Evolutionary conservation across 1,140 invertebrate genomes (phyloP).

Genomic region (Leptinotarsa defecta): DNA sequence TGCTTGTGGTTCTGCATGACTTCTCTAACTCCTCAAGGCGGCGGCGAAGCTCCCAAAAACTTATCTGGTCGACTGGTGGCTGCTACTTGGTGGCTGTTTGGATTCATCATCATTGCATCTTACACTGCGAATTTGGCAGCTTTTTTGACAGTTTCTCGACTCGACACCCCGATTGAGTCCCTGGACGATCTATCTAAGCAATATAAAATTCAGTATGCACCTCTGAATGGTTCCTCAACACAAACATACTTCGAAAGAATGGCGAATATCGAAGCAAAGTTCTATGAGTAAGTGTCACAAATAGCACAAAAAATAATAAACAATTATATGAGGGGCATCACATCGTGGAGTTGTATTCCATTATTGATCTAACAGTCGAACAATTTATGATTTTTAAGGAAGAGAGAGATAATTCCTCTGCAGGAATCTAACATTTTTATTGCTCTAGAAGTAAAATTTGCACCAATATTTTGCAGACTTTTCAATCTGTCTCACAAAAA

Average conservation of each 20-base stretch:
- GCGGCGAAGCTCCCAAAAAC: slow-evolving; percentile 95
- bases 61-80: slow-evolving; percentile 89
- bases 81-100: slow-evolving; percentile 97
- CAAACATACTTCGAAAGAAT: slow-evolving; percentile 95
- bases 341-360: no score
- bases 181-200: slow-evolving; percentile 92
- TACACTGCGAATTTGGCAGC: slow-evolving; percentile 97
- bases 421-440: no score
- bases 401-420: no score
- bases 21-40: slow-evolving; percentile 93
- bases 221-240: slow-evolving; percentile 80
- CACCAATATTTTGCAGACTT: no score
- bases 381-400: no score
- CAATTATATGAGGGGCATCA: no score
- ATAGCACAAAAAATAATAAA: no score
- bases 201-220: slow-evolving; percentile 94
- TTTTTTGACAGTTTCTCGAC: slow-evolving; percentile 88
- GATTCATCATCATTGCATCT: slow-evolving; percentile 97
- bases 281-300: slow-evolving; percentile 81
- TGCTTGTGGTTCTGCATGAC: slow-evolving; percentile 99
- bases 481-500: no score
- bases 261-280: slow-evolving; percentile 91
- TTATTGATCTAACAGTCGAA: no score
- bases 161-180: slow-evolving; percentile 91
- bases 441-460: no score